Conservation (phyloP, 2,888 invertebrate species). For the Cheilosia urbana region DNA sequence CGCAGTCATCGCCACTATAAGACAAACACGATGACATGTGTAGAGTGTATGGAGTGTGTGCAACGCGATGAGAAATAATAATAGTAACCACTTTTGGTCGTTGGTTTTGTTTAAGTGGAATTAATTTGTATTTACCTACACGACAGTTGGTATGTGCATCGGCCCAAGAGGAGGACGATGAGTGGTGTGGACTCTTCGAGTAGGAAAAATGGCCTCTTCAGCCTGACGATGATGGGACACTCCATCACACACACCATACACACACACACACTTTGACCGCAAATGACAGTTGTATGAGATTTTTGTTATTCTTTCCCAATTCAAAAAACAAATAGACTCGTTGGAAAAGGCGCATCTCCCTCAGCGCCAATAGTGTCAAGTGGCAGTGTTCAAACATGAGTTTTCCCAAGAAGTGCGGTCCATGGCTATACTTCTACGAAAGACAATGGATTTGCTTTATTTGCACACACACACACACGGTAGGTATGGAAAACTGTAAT, state of each 20-base stretch:
- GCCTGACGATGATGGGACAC: conserved; percentile 43
- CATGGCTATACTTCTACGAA: conserved; percentile 59
- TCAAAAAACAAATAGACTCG: conserved; percentile 66
- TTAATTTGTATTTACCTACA: conserved; percentile 76
- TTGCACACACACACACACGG: conserved; percentile 49
- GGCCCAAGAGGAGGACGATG: conserved; percentile 48
- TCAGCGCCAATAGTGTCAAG: conserved; percentile 72
- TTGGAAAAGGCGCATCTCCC: conserved; percentile 39
- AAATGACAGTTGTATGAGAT: conserved; percentile 67
- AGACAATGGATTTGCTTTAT: conserved; percentile 66
- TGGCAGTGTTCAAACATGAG: conserved; percentile 71
- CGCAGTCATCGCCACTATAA: conserved; percentile 7
- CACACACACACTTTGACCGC: not conserved
- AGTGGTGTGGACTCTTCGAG: conserved; percentile 30
- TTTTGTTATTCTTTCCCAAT: conserved; percentile 74
- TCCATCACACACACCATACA: not conserved
- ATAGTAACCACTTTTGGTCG: conserved; percentile 74
- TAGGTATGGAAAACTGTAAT: conserved; percentile 51
- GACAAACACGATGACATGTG: conserved; percentile 51
- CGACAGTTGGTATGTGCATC: conserved; percentile 51
- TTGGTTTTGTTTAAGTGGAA: conserved; percentile 75
- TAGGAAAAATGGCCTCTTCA: conserved; percentile 68
- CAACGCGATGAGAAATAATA: conserved; percentile 72
- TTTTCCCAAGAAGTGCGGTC: conserved; percentile 59
- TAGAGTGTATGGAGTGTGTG: conserved; percentile 27